These are phyloP conservation scores for Adelognathus sp. DNA, from an alignment of 2,888 invertebrate genomes.

Conservation along the genomic window DNA sequence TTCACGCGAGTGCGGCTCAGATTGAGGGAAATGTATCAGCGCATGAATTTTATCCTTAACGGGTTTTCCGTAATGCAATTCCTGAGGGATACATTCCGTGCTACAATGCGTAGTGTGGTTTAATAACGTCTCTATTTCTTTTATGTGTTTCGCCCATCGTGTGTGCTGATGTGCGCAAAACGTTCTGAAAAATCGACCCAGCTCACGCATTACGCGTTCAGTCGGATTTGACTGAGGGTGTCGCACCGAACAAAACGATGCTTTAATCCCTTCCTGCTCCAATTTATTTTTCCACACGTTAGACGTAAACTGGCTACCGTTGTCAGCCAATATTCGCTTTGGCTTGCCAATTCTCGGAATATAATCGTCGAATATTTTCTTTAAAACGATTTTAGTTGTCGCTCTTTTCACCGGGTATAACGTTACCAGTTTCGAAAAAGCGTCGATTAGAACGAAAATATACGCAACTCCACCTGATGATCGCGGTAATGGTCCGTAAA, in stretches of 20 bases:
- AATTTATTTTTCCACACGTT: neutral
- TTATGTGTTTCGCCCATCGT: neutral
- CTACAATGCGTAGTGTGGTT: neutral
- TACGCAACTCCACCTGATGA: neutral
- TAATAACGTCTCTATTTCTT: neutral
- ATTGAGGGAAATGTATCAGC: constrained; percentile 19
- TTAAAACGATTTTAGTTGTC: neutral
- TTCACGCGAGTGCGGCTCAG: neutral
- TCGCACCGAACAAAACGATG: neutral
- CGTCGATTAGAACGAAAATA: constrained; percentile 2
- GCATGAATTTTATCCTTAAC: constrained; percentile 10
- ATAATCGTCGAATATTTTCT: constrained; percentile 2
- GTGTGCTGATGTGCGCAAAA: constrained; percentile 4
- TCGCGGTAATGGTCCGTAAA: constrained; percentile 6
- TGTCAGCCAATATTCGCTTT: neutral
- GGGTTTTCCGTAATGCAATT: constrained; percentile 29
- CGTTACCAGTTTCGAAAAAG: neutral
- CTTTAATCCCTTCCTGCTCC: neutral
- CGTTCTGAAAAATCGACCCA: constrained; percentile 3
- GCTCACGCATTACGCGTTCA: constrained; percentile 18
- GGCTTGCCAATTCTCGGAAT: neutral
- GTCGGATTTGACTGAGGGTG: constrained; percentile 20
- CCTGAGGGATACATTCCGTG: neutral
- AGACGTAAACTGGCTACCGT: constrained; percentile 9
- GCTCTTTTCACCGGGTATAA: constrained; percentile 1